Base-by-base conservation (phyloP, 2,113 vertebrate genomes). In the Hiodon alosoides region DNA sequence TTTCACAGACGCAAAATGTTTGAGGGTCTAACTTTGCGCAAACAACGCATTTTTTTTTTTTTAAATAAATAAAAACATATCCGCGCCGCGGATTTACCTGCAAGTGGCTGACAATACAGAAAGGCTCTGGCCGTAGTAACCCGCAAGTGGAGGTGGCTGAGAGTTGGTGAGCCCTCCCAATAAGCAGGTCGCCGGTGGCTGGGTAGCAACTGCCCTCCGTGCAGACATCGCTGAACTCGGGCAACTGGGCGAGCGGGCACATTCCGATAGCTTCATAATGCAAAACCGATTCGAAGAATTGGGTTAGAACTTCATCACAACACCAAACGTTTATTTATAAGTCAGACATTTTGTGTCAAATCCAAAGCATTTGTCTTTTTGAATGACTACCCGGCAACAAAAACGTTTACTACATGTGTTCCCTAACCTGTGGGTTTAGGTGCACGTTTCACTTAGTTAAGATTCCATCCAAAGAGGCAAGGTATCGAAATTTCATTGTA, bases 181-280 rank as follows among this genome's bases (percentile, higher is more conserved):
- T 97, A 70, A 98, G 91, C 67, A 98, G 93, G 87, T 98, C 96
- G 48, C 97, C 97, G 0, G 96, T 98, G 80, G 94, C 96, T 0
- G 97, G 97, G 86, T 98, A 98, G 86, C 97, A 98, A 87, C 97
- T 98, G 31, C 97, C 95, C 84, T 98, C 93, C 0, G 94, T 95
- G 80, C 97, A 98, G 68, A 96, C 88, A 9, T 95, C 95, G 78
- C 93, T 94, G 79, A 91, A 87, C 73, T 95, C 93, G 0, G 95
- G 95, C 13, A 92, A 79, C 75, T 93, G 88, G 4, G 87, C 79
- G 9, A 76, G 79, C 55, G 8, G 58, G 55, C 78, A 79, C 72
- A 74, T 70, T 75, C 89, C 90, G n/a, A 94, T 76, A 53, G 79
- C 93, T 94, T 72, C 67, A 69, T 8, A 51, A 58, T 59, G n/a